Evolutionary conservation across 2,888 invertebrate genomes (phyloP), one percentile per base, ranked within the genome.

Genomic region (Platycnemis pennipes): DNA sequence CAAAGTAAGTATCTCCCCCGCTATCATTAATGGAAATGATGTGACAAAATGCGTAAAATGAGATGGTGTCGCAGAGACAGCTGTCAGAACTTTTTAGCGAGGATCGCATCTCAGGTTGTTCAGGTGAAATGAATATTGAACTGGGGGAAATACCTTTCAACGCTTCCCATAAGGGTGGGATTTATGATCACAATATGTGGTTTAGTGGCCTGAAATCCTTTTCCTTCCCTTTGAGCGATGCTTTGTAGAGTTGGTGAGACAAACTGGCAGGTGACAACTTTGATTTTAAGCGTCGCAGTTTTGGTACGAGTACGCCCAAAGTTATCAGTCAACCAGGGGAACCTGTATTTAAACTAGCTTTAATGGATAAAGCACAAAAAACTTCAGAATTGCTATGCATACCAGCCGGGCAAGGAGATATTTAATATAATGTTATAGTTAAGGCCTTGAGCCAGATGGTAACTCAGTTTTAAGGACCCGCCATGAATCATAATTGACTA

Each of bases 161-260:
- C 63, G 63, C 26, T n/a, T 26, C 63, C 63, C 2, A 26, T 8
- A 63, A 63, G n/a, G 63, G 5, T 63, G 22, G 19, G n/a, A 63
- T 63, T 63, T 63, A n/a, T n/a, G 63, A 63, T 63, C 63, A 63
- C 63, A 63, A 63, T 63, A 26, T 63, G 63, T 63, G 63, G 63
- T 63, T 63, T 63, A n/a, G 26, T n/a, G 63, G 63, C 26, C 22
- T 63, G 19, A 63, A 63, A 63, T 16, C 63, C n/a, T 26, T n/a
- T 26, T 63, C n/a, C 3, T 1, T 7, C 26, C 26, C 26, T 26
- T n/a, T n/a, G 63, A 63, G 19, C 19, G 63, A 26, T 7, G 63
- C 26, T 63, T 26, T 63, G 26, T 26, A 63, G n/a, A 63, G 26
- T 63, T 2, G 26, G 1, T 63, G 26, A 26, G 19, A 63, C 7